Evolutionary conservation across 1,140 invertebrate species (phyloP).

Genomic region (Ephestia elutella): DNA sequence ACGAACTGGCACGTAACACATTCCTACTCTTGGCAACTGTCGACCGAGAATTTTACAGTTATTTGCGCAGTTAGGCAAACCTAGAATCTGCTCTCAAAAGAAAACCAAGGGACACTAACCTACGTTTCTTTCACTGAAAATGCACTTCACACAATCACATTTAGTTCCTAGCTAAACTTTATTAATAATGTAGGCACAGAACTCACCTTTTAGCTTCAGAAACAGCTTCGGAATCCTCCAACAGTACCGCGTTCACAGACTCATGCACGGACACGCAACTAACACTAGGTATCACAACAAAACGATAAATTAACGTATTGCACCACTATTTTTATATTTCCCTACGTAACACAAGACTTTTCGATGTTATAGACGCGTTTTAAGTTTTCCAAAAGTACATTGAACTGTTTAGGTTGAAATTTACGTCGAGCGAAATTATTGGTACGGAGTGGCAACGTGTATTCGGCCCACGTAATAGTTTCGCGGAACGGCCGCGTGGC

Average conservation of each 20-base stretch:
- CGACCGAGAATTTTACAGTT: slow-evolving; percentile 11
- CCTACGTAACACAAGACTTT: slow-evolving; percentile 51
- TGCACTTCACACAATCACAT: slow-evolving; percentile 1
- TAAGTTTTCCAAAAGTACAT: slow-evolving; percentile 72
- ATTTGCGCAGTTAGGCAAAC: slow-evolving; percentile 50
- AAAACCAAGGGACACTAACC: slow-evolving; percentile 25
- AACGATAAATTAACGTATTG: slow-evolving; percentile 52
- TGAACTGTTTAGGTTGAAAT: slow-evolving; percentile 74
- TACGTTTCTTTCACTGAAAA: not conserved
- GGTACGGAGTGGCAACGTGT: slow-evolving; percentile 74
- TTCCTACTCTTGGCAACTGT: not conserved
- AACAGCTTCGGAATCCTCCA: slow-evolving; percentile 45
- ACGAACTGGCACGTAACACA: slow-evolving; percentile 15
- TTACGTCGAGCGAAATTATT: slow-evolving; percentile 75
- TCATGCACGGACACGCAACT: slow-evolving; percentile 60
- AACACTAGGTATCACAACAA: slow-evolving; percentile 61
- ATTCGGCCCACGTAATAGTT: slow-evolving; percentile 44
- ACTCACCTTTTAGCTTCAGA: slow-evolving; percentile 58
- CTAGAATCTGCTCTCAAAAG: slow-evolving; percentile 11
- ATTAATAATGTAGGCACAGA: slow-evolving; percentile 3
- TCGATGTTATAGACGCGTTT: slow-evolving; percentile 58
- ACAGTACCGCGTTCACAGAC: slow-evolving; percentile 54
- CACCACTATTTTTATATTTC: slow-evolving; percentile 52
- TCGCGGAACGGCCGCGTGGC: slow-evolving; percentile 56
- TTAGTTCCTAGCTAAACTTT: not conserved